Conservation (phyloP, 2,888 invertebrate species). For the Tiliacea citrago region DNA sequence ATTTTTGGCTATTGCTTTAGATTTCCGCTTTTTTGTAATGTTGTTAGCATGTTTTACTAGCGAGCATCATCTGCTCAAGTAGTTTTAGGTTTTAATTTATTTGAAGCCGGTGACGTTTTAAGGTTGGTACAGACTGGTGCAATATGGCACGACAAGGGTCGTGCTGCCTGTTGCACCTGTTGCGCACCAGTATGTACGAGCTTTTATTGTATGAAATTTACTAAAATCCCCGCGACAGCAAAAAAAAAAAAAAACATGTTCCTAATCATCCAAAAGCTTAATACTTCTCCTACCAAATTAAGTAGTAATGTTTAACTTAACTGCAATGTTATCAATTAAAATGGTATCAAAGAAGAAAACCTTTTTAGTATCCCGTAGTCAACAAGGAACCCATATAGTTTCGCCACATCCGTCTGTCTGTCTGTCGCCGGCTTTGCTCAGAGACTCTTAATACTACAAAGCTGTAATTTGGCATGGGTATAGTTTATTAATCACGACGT, state of each 20-base stretch:
- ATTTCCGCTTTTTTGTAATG: constrained; percentile 37
- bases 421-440: too few relatives aligned
- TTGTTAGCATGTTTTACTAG: constrained; percentile 12
- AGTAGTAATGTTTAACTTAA: background rate
- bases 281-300: too few relatives aligned
- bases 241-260: background rate
- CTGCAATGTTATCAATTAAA: background rate
- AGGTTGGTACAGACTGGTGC: too few relatives aligned
- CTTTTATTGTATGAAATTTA: background rate
- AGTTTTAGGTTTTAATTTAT: background rate
- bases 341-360: background rate
- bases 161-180: too few relatives aligned
- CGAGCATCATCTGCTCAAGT: background rate
- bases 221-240: background rate
- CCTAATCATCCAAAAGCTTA: background rate
- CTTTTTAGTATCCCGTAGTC: background rate
- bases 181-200: too few relatives aligned
- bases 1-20: constrained; percentile 9
- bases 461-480: too few relatives aligned
- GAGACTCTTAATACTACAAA: too few relatives aligned
- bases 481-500: fast-evolving
- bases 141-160: too few relatives aligned
- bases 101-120: background rate
- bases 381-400: too few relatives aligned
- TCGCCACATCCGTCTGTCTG: too few relatives aligned